Evolutionary conservation across 1,140 invertebrate species (phyloP).

Genomic region (Chironomus tepperi): DNA sequence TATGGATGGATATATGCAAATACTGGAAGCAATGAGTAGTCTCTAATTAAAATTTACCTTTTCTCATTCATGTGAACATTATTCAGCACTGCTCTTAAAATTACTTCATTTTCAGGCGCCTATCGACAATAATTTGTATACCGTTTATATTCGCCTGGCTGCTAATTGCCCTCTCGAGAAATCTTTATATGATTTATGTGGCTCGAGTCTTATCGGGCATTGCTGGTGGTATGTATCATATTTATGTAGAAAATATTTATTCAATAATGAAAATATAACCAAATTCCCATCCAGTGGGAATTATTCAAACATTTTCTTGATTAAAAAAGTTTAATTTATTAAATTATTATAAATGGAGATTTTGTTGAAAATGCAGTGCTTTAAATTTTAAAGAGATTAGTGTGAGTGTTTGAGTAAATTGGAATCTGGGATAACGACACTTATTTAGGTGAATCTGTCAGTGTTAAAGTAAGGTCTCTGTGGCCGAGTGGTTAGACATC

Average conservation of each 20-base stretch:
- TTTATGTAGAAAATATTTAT: neutral
- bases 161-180: slow-evolving; percentile 30
- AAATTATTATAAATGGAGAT: neutral
- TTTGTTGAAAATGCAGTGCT: neutral
- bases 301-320: neutral
- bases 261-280: neutral
- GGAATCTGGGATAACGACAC: too few species aligned
- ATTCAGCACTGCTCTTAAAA: slow-evolving; percentile 40
- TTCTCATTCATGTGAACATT: neutral
- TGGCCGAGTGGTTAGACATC: too few species aligned
- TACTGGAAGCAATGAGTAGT: too few species aligned
- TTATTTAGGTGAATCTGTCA: too few species aligned
- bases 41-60: too few species aligned
- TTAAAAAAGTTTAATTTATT: neutral
- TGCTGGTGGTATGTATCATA: slow-evolving; percentile 36
- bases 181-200: slow-evolving; percentile 41
- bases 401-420: too few species aligned
- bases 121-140: slow-evolving; percentile 41
- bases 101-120: neutral
- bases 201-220: slow-evolving; percentile 45
- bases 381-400: too few species aligned
- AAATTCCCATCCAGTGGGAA: neutral
- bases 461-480: too few species aligned
- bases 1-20: too few species aligned
- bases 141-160: slow-evolving; percentile 52